phyloP scores from a whole-genome alignment of 1,140 invertebrate species.

The Fopius arisanus region DNA sequence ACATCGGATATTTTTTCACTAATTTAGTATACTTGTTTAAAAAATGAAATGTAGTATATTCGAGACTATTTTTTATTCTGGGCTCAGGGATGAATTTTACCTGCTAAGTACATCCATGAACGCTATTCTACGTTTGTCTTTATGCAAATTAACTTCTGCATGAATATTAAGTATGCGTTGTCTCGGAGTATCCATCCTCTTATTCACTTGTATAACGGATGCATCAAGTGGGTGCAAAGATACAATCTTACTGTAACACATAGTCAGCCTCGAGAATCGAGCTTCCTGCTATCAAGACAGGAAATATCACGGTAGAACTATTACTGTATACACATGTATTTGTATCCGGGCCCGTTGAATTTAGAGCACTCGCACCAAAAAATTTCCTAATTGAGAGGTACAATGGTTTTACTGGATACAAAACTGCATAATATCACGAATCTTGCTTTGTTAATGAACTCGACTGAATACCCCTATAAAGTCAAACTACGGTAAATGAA shows the following conservation, averaged over 20 bases:
- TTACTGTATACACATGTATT: slow-evolving; percentile 26
- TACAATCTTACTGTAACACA: slow-evolving; percentile 50
- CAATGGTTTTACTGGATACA: no score
- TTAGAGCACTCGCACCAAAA: neutral
- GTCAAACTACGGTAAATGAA: neutral
- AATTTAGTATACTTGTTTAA: no score
- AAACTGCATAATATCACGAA: neutral
- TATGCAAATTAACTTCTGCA: slow-evolving; percentile 55
- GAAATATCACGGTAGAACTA: slow-evolving; percentile 39
- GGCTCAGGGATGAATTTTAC: neutral
- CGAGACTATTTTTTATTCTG: no score
- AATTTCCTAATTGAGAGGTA: neutral
- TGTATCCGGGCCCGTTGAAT: neutral
- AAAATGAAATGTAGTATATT: no score
- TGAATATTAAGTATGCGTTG: slow-evolving; percentile 54
- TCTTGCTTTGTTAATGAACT: neutral
- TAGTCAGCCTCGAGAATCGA: slow-evolving; percentile 32
- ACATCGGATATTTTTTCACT: no score
- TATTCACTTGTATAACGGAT: slow-evolving; percentile 42
- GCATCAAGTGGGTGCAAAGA: slow-evolving; percentile 34
- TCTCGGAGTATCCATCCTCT: slow-evolving; percentile 21
- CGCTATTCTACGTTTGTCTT: neutral
- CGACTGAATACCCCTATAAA: neutral
- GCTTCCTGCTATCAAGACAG: slow-evolving; percentile 8
- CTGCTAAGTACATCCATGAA: neutral